These are phyloP conservation scores for Emberiza fucata DNA, from an alignment of 2,113 vertebrate species.

Conservation along the genomic window DNA sequence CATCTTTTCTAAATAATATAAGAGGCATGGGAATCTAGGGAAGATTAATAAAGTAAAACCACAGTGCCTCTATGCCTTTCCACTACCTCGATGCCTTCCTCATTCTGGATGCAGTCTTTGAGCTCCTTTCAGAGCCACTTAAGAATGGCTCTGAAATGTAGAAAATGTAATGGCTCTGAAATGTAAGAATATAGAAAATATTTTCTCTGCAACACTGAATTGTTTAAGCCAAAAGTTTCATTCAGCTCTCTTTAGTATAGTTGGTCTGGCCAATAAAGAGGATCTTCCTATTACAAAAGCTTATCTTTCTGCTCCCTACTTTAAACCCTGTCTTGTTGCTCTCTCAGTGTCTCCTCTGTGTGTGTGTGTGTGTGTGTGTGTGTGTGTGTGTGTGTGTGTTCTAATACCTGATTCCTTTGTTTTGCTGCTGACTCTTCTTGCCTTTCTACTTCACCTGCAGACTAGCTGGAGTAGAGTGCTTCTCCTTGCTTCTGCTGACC, in stretches of 20 bases:
- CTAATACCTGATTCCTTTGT: neutral
- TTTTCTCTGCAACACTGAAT: neutral
- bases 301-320: neutral
- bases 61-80: neutral
- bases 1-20: neutral
- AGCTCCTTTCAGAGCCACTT: neutral
- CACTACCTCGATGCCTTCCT: neutral
- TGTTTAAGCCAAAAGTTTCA: neutral
- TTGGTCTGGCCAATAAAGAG: neutral
- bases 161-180: neutral
- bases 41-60: neutral
- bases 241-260: neutral
- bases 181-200: neutral
- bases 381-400: neutral
- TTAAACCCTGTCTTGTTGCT: neutral
- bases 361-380: too few species aligned
- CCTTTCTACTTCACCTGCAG: slow-evolving; percentile 48
- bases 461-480: slow-evolving; percentile 44
- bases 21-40: neutral
- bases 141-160: neutral
- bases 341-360: neutral
- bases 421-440: neutral
- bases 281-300: neutral
- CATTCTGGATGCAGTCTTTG: neutral
- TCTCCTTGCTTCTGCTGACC: slow-evolving; percentile 61